Evolutionary conservation across 2,113 vertebrate genomes (phyloP).

Genomic region (Azemiops feae): DNA sequence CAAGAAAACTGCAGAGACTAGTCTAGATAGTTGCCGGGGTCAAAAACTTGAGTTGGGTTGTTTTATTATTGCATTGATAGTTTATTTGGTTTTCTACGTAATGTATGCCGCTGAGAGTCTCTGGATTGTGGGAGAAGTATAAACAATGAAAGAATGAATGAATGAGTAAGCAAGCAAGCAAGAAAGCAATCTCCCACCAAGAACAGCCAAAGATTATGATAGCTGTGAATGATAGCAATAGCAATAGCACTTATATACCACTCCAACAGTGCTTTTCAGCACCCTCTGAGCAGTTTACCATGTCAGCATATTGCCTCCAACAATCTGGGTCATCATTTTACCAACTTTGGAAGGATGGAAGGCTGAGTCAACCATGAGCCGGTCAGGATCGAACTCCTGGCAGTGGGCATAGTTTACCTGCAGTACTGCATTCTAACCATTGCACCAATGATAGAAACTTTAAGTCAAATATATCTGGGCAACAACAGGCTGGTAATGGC

Average conservation of each 20-base stretch:
- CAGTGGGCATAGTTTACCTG: neutral
- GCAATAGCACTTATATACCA: neutral
- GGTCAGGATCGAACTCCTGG: neutral
- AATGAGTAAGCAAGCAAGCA: neutral
- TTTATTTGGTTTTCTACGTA: neutral
- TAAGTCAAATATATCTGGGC: neutral
- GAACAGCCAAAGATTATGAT: neutral
- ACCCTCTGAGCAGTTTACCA: neutral
- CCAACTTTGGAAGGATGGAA: neutral
- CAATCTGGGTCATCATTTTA: neutral
- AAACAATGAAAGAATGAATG: neutral
- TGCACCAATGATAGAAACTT: neutral
- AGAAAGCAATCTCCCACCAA: neutral
- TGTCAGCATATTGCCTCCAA: neutral
- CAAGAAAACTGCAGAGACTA: neutral
- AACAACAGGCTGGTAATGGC: neutral
- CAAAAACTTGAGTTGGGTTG: neutral
- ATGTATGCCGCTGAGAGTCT: neutral
- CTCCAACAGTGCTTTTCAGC: neutral
- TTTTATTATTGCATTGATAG: neutral
- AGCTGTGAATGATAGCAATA: neutral
- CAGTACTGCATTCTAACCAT: neutral
- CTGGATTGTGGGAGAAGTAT: neutral
- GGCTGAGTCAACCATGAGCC: neutral
- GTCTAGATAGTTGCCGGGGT: neutral